Conservation (phyloP, 1,140 invertebrate species). For the Macrocentrus cingulum region DNA sequence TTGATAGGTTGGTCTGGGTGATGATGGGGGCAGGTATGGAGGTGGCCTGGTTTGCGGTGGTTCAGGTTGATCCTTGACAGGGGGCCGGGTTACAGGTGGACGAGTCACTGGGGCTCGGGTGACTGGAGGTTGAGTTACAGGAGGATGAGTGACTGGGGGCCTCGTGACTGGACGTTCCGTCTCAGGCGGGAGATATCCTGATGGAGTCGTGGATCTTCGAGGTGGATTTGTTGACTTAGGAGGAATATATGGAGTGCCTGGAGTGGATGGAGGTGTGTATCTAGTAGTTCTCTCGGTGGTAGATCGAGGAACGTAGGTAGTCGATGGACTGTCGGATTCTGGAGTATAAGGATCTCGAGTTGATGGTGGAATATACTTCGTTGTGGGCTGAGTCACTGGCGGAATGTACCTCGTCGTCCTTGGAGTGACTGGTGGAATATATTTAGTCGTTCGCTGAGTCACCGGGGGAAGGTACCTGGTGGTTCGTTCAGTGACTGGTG, state of each 20-base stretch:
- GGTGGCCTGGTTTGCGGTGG: slow-evolving; percentile 34
- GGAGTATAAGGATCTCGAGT: background rate
- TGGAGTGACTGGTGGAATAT: background rate
- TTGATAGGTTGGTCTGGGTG: slow-evolving; percentile 36
- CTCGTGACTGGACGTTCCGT: slow-evolving; percentile 20
- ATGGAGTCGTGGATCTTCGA: background rate
- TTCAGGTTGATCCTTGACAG: background rate
- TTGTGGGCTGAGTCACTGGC: slow-evolving; percentile 8
- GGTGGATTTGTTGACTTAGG: background rate
- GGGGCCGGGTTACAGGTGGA: slow-evolving; percentile 11
- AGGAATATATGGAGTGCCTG: slow-evolving; percentile 1
- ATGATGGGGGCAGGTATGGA: slow-evolving; percentile 44
- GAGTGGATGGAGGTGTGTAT: background rate
- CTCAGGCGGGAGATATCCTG: slow-evolving; percentile 15
- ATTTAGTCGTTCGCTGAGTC: slow-evolving; percentile 2
- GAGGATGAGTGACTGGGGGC: background rate
- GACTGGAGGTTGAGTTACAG: background rate
- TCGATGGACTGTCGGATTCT: background rate
- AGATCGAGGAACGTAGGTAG: background rate
- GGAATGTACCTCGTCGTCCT: slow-evolving; percentile 22
- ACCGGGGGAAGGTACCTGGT: slow-evolving; percentile 1
- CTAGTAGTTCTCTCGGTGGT: slow-evolving; percentile 3
- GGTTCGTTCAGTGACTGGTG: slow-evolving; percentile 14
- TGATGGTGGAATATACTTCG: background rate
- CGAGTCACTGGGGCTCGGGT: background rate